Percentiles rank a stretch among this genome's conserved stretches.
These are phyloP conservation scores for Pseudorectes ferrugineus DNA, from an alignment of 2,113 vertebrate species.

Conservation along the genomic window DNA sequence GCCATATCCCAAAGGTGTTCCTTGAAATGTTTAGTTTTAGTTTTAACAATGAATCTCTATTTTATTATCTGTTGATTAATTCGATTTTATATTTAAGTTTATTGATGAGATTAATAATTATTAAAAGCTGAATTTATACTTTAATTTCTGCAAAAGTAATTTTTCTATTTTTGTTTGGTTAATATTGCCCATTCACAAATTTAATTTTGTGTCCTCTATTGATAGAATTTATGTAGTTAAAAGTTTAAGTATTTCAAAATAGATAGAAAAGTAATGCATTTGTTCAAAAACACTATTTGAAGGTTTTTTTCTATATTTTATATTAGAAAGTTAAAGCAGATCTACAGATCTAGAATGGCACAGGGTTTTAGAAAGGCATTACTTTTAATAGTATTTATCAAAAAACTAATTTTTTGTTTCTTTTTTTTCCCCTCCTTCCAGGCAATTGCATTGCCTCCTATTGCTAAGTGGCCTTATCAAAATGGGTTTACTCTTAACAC, in stretches of 20 bases:
- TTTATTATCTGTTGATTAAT: not conserved
- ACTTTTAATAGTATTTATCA: not conserved
- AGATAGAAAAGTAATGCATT: not conserved
- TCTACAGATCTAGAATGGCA: not conserved
- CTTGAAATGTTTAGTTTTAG: not conserved
- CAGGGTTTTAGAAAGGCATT: not conserved
- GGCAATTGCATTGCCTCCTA: slow-evolving; percentile 97
- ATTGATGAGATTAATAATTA: not conserved
- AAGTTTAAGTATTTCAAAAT: not conserved
- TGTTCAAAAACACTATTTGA: not conserved
- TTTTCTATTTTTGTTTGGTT: not conserved
- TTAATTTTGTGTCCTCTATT: not conserved
- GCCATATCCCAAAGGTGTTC: not conserved
- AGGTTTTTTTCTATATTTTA: accelerated
- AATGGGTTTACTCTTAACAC: slow-evolving; percentile 97
- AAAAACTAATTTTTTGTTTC: not conserved
- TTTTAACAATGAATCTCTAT: not conserved
- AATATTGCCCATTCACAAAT: not conserved
- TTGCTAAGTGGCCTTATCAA: slow-evolving; percentile 99
- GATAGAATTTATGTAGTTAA: not conserved
- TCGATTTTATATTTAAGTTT: not conserved
- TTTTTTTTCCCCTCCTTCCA: not conserved
- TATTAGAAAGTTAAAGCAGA: not conserved
- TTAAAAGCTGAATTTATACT: not conserved
- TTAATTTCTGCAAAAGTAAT: not conserved